Conservation (phyloP, 2,113 vertebrate species). For the Eulemur macaco region DNA sequence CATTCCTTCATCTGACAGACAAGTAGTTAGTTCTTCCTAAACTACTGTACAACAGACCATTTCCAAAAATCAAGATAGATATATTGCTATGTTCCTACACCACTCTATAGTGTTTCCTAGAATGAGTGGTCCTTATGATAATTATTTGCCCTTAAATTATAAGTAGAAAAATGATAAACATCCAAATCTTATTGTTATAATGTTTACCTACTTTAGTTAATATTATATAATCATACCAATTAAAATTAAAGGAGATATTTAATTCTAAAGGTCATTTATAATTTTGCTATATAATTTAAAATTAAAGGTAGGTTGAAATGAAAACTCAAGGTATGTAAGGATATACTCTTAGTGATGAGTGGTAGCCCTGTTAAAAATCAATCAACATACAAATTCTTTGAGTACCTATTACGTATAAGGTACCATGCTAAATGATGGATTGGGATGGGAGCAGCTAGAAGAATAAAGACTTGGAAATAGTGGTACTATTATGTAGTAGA, state of each 20-base stretch:
- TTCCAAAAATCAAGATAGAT: neutral
- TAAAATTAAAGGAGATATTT: neutral
- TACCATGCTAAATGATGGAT: neutral
- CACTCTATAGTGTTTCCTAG: neutral
- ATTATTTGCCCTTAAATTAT: neutral
- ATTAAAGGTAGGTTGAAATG: neutral
- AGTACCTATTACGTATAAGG: neutral
- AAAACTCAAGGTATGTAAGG: neutral
- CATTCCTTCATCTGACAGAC: neutral
- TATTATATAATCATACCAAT: neutral
- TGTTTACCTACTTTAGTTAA: slow-evolving; percentile 22
- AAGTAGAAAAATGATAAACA: neutral
- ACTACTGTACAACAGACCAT: neutral
- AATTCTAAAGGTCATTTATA: slow-evolving; percentile 43
- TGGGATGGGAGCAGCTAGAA: neutral
- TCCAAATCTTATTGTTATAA: slow-evolving; percentile 1
- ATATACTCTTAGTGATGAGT: neutral
- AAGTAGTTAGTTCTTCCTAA: neutral
- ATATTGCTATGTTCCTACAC: neutral
- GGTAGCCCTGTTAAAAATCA: neutral
- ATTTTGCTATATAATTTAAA: slow-evolving; percentile 19
- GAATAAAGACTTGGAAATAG: neutral
- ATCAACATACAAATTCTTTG: neutral
- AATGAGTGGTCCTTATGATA: neutral
- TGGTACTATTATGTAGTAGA: neutral